Evolutionary conservation across 1,140 invertebrate genomes (phyloP).

Genomic region (Drosophila sp.): DNA sequence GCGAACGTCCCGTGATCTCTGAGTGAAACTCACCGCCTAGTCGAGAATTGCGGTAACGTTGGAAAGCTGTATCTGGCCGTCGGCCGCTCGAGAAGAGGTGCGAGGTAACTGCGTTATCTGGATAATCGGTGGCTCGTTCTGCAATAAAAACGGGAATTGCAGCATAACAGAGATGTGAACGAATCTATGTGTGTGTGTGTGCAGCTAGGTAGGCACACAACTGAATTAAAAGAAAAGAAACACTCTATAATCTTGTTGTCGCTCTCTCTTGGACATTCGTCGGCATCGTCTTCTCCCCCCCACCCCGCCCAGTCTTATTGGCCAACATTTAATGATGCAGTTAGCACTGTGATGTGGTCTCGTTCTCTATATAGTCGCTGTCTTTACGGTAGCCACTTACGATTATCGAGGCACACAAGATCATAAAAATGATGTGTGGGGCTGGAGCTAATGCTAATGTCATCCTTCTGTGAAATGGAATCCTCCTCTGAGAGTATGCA

Average conservation of each 20-base stretch:
- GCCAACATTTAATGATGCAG: slow-evolving; percentile 51
- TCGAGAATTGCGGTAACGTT: slow-evolving; percentile 92
- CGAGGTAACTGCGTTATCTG: slow-evolving; percentile 91
- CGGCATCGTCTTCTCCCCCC: slow-evolving; percentile 28
- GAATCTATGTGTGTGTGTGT: background rate
- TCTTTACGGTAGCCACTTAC: slow-evolving; percentile 86
- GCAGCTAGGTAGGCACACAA: slow-evolving; percentile 1
- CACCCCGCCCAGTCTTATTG: slow-evolving; percentile 20
- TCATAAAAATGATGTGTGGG: slow-evolving; percentile 93
- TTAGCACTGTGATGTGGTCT: slow-evolving; percentile 31
- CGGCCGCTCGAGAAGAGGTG: slow-evolving; percentile 91
- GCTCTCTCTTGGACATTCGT: slow-evolving; percentile 41
- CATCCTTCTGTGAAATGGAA: slow-evolving; percentile 92
- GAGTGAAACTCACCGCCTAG: slow-evolving; percentile 94
- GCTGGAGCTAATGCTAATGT: slow-evolving; percentile 91
- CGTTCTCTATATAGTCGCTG: slow-evolving; percentile 13
- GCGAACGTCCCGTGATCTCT: slow-evolving; percentile 92
- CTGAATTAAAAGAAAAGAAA: slow-evolving; percentile 11
- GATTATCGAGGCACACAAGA: slow-evolving; percentile 92
- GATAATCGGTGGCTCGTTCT: slow-evolving; percentile 92
- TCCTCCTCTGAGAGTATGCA: slow-evolving; percentile 95
- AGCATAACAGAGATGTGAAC: slow-evolving; percentile 40
- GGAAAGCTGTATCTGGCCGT: slow-evolving; percentile 93
- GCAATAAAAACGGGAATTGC: slow-evolving; percentile 69
- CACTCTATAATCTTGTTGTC: slow-evolving; percentile 58